phyloP scores from a whole-genome alignment of 2,888 invertebrate species.

The Adela reaumurella region DNA sequence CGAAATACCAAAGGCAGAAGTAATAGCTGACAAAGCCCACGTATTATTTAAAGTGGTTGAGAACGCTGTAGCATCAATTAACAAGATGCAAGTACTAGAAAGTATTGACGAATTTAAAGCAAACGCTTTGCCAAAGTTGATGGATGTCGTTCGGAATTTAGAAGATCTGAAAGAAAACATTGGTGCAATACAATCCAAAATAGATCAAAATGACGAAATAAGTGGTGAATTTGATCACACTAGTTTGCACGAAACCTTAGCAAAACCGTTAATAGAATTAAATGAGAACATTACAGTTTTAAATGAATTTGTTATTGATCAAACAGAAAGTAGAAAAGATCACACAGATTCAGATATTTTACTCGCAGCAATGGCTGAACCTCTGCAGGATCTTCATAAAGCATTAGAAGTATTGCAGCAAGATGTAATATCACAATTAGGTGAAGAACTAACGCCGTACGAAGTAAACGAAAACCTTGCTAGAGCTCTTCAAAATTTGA shows the following conservation, averaged over 20 bases:
- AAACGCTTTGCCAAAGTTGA: conserved; percentile 20
- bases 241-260: conserved; percentile 21
- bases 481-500: conserved; percentile 33
- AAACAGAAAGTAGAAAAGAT: conserved; percentile 26
- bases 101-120: conserved; percentile 19
- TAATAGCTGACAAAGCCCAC: conserved; percentile 21
- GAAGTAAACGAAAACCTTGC: conserved; percentile 29
- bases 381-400: conserved; percentile 38
- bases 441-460: conserved; percentile 24
- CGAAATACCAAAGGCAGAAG: conserved; percentile 17
- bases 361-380: conserved; percentile 35
- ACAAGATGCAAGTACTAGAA: conserved; percentile 27
- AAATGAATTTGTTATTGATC: conserved; percentile 33
- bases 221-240: conserved; percentile 37
- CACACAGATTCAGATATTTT: conserved; percentile 19
- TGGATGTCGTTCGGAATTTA: too few species aligned
- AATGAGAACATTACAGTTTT: conserved; percentile 31
- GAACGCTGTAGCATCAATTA: conserved; percentile 31
- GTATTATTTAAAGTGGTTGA: conserved; percentile 32
- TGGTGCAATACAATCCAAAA: conserved; percentile 23
- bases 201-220: conserved; percentile 26
- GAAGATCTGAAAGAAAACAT: conserved; percentile 34
- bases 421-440: conserved; percentile 38
- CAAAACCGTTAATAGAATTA: conserved; percentile 32
- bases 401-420: conserved; percentile 44